Evolutionary conservation across 92 coral and sea anemone genomes (phyloP).

Genomic region (Chrysogorgia sp.): DNA sequence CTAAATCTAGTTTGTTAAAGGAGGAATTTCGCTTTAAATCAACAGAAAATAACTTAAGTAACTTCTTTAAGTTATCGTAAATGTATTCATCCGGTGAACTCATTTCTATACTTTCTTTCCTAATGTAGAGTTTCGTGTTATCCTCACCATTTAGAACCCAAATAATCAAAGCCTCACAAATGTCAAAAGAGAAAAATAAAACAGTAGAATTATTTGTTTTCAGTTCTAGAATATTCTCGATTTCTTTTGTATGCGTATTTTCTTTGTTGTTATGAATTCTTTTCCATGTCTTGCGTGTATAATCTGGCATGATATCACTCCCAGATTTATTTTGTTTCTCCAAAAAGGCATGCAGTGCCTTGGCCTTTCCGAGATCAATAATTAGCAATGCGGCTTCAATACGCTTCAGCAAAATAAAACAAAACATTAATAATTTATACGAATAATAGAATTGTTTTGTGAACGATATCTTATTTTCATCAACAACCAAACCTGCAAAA

Average conservation of each 20-base stretch:
- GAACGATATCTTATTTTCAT: conserved; percentile 14
- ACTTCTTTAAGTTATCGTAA: not conserved
- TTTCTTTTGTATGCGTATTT: not conserved
- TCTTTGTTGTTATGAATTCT: not conserved
- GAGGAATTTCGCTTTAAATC: not conserved
- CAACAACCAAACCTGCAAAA: not conserved
- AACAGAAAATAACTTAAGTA: not conserved
- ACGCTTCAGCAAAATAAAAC: conserved; percentile 9
- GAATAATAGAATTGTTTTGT: not conserved
- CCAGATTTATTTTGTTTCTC: not conserved
- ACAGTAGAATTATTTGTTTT: not conserved
- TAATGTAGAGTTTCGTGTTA: not conserved
- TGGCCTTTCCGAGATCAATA: conserved; percentile 46
- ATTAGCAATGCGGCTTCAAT: conserved; percentile 44
- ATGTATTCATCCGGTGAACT: not conserved
- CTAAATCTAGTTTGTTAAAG: not conserved
- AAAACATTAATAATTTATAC: not conserved
- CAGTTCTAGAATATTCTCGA: not conserved
- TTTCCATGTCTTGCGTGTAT: not conserved
- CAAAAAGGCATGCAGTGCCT: conserved; percentile 33
- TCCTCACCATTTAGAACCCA: conserved; percentile 15
- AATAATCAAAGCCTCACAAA: not conserved
- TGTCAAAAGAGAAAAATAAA: not conserved
- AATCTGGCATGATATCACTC: not conserved
- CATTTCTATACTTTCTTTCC: too few species aligned